phyloP scores from a whole-genome alignment of 1,140 invertebrate genomes.

The Probaryconus sp. region DNA sequence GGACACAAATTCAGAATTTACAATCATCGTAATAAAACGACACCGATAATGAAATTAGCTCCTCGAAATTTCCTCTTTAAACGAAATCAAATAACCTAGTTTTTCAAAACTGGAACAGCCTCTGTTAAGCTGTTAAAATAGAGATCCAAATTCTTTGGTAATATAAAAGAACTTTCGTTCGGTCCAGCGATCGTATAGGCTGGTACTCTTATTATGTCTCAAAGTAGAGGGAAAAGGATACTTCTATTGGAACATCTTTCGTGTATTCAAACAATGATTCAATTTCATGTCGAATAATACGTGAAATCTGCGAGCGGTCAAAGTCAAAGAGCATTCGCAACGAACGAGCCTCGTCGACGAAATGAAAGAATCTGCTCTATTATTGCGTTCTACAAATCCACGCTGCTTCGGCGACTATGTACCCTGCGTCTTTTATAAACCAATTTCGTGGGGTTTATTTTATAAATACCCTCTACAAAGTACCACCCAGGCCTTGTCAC shows the following conservation, averaged over 20 bases:
- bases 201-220: conserved; percentile 9
- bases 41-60: too few species aligned
- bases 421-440: conserved; percentile 18
- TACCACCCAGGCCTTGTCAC: too few species aligned
- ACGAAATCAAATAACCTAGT: too few species aligned
- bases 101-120: too few species aligned
- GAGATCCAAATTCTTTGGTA: too few species aligned
- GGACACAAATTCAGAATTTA: too few species aligned
- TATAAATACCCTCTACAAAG: conserved; percentile 3
- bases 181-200: too few species aligned
- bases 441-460: conserved; percentile 15
- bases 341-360: not conserved
- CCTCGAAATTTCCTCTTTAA: too few species aligned
- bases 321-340: conserved; percentile 38
- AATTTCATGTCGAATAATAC: conserved; percentile 23
- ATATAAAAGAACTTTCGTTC: too few species aligned
- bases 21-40: too few species aligned
- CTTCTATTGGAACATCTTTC: conserved; percentile 11
- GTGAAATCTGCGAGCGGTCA: conserved; percentile 8
- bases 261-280: conserved; percentile 21
- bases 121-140: too few species aligned
- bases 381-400: conserved; percentile 18
- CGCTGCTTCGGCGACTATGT: not conserved
- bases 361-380: conserved; percentile 18
- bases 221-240: conserved; percentile 8